A percentile compares a stretch with the other conserved stretches of the same genome.
phyloP scores from a whole-genome alignment of 2,888 invertebrate species.

The Cephus spinipes region DNA sequence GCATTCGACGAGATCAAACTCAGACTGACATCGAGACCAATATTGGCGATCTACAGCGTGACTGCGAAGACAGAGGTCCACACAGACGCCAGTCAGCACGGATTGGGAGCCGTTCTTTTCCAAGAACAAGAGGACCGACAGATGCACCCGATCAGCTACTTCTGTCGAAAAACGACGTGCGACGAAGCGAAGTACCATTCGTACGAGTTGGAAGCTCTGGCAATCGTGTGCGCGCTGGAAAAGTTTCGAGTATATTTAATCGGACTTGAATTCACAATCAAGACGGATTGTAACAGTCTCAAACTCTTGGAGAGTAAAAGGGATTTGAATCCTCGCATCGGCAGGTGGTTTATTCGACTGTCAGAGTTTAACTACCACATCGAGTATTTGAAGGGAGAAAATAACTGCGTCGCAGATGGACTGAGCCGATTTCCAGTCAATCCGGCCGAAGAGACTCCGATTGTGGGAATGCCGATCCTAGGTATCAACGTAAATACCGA shows the following conservation, averaged over 20 bases:
- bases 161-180: constrained; percentile 24
- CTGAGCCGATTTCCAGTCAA: no score
- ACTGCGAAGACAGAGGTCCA: constrained; percentile 17
- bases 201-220: constrained; percentile 28
- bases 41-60: constrained; percentile 37
- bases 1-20: constrained; percentile 37
- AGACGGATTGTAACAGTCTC: constrained; percentile 28
- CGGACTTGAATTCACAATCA: constrained; percentile 28
- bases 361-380: background rate
- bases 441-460: no score
- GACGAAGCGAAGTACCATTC: constrained; percentile 26
- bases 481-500: no score
- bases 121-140: constrained; percentile 34
- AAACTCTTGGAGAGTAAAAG: constrained; percentile 12
- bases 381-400: no score
- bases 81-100: constrained; percentile 20
- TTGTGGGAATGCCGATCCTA: no score
- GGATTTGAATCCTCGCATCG: constrained; percentile 22
- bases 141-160: constrained; percentile 43
- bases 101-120: constrained; percentile 41
- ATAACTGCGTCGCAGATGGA: no score
- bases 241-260: constrained; percentile 28
- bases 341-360: constrained; percentile 14
- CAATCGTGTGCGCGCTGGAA: constrained; percentile 25
- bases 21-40: constrained; percentile 18